Percentiles rank a stretch among this genome's conserved stretches.
These are phyloP conservation scores for Xylocopa sonorina DNA, from an alignment of 1,140 invertebrate genomes.

Conservation along the genomic window DNA sequence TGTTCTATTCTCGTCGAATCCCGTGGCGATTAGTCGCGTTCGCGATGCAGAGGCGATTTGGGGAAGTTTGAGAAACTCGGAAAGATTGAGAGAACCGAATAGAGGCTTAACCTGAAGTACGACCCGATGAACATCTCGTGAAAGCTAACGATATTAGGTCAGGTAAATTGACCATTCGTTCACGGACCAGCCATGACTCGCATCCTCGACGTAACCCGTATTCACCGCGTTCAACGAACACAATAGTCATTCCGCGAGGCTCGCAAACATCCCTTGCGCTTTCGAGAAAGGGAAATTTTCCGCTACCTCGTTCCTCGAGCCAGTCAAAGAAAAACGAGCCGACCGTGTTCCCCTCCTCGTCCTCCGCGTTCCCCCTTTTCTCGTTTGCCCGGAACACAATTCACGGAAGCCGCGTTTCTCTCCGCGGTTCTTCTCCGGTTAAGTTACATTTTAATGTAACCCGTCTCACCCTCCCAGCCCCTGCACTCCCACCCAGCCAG, in stretches of 20 bases:
- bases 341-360: too few species aligned
- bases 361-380: neutral
- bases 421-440: neutral
- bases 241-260: too few species aligned
- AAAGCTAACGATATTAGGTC: neutral
- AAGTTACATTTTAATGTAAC: constrained; percentile 38
- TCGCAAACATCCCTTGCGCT: too few species aligned
- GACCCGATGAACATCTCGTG: neutral
- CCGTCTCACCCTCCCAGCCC: too few species aligned
- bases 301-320: neutral
- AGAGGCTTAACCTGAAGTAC: neutral
- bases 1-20: too few species aligned
- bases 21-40: neutral
- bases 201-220: too few species aligned
- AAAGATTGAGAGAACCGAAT: neutral
- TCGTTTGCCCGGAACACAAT: constrained; percentile 5
- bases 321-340: neutral
- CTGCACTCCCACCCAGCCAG: too few species aligned
- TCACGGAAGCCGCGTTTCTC: neutral
- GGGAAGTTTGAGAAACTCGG: too few species aligned
- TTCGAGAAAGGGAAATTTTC: constrained; percentile 4
- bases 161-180: neutral
- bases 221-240: too few species aligned
- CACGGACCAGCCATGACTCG: too few species aligned
- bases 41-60: neutral